A percentile compares a stretch with the other conserved stretches of the same genome.
Conservation (phyloP, 2,888 invertebrate species). For the Lasioglossum lativentre region DNA sequence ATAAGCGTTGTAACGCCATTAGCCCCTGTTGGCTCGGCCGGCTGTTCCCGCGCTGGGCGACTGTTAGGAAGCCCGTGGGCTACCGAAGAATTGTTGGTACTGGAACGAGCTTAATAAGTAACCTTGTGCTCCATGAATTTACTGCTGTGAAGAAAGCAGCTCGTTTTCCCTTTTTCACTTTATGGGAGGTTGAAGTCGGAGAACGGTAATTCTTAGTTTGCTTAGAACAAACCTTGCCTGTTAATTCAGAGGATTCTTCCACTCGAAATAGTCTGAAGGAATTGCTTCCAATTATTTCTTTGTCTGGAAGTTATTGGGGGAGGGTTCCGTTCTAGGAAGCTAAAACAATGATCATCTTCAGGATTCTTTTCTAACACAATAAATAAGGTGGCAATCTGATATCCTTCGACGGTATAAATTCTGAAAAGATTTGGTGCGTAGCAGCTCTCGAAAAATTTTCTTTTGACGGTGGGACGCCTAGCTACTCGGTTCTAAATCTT, state of each 20-base stretch:
- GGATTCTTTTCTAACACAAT: neutral
- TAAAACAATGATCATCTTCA: neutral
- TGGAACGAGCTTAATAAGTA: constrained; percentile 33
- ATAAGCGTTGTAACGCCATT: constrained; percentile 30
- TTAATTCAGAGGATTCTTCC: neutral
- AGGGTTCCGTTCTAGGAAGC: neutral
- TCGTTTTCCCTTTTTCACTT: constrained; percentile 8
- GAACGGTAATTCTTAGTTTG: constrained; percentile 15
- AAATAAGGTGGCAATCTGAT: neutral
- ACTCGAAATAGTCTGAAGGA: neutral
- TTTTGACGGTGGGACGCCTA: no score
- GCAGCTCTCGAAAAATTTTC: neutral
- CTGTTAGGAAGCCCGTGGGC: neutral
- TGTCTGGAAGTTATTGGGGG: neutral
- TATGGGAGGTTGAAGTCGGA: neutral
- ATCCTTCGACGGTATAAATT: no score
- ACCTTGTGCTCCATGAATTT: constrained; percentile 16
- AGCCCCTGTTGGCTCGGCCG: neutral
- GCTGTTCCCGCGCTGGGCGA: neutral
- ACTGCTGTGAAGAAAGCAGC: neutral
- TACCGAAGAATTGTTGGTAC: constrained; percentile 20
- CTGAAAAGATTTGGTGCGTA: no score
- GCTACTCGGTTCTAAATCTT: no score
- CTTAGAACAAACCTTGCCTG: neutral
- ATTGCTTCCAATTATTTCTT: neutral